Base-by-base conservation (phyloP, 2,888 invertebrate genomes). In the Dendrolimus houi region DNA sequence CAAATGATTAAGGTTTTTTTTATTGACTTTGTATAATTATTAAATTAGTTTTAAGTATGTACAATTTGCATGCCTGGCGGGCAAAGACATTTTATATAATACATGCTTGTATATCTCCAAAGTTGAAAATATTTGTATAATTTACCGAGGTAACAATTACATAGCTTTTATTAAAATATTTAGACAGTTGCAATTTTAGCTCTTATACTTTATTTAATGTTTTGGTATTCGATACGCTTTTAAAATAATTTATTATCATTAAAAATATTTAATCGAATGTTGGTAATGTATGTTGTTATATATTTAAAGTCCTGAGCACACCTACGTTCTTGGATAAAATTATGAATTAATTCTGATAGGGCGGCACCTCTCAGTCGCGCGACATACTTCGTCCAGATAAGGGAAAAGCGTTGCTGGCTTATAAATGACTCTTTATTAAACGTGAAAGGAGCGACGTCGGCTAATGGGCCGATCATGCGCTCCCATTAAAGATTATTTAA, bases 381-480 rank as follows among this genome's bases (percentile, higher is more conserved):
- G 81, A 88, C 89, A 87, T 89, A 89, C 88, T 83, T 81, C 77
- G 79, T 67, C 74, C 85, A 83, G 89, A 90, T 90, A 89, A 90
- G 90, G 84, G 87, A 85, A 85, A 88, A 85, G 86, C 88, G 81
- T 83, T 82, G 81, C 85, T 76, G 82, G 83, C 85, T 89, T 90
- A 90, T 90, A 90, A 90, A 90, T 90, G 87, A 87, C 87, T 89
- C 87, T 89, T 90, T 90, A 90, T 90, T 90, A 90, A 89, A 90
- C 85, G 87, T 88, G 89, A 88, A 87, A 88, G 88, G 87, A 90
- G 77, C 85, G 86, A 83, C 85, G 87, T 80, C 85, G 85, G 87
- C 88, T 90, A 90, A 90, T 90, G 90, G 90, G 85, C 84, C 86
- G 88, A 89, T 90, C 90, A 90, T 90, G 90, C 89, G 89, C 89